phyloP scores from a whole-genome alignment of 2,797 vertebrate species.

The Pseudochirops corinnae region DNA sequence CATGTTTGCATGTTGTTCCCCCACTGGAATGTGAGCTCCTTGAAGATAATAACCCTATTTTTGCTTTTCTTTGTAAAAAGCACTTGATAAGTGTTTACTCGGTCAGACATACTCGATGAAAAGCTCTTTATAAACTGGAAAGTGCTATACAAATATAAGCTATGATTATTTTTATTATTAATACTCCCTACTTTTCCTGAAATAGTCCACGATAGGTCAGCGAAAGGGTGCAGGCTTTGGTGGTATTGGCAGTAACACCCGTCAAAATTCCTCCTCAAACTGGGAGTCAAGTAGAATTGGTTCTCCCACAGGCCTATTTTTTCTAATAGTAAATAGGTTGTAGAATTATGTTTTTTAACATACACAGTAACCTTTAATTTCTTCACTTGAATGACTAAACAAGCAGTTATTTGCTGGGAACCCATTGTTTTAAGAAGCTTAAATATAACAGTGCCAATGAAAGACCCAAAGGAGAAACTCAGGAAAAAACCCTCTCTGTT shows the following conservation, averaged over 20 bases:
- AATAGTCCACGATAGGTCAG: neutral
- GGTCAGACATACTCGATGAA: neutral
- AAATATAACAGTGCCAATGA: constrained; percentile 48
- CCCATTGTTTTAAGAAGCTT: constrained; percentile 43
- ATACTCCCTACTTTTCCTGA: neutral
- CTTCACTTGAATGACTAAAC: constrained; percentile 48
- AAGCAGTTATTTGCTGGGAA: constrained; percentile 49
- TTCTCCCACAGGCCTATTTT: neutral
- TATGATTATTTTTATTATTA: neutral
- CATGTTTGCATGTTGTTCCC: neutral
- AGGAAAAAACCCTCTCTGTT: neutral
- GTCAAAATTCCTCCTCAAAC: neutral
- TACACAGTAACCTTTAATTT: constrained; percentile 50
- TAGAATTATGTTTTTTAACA: neutral
- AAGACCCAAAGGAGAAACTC: constrained; percentile 30
- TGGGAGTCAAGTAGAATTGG: neutral
- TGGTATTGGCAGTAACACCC: neutral
- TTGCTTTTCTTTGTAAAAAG: neutral
- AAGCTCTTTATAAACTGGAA: neutral
- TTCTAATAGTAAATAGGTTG: neutral
- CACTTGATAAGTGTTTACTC: neutral
- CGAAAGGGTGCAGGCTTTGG: neutral
- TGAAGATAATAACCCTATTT: neutral
- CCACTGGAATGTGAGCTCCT: neutral
- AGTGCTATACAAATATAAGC: neutral